Evolutionary conservation across 2,888 invertebrate species (phyloP).

Genomic region (Schizaphis graminum): DNA sequence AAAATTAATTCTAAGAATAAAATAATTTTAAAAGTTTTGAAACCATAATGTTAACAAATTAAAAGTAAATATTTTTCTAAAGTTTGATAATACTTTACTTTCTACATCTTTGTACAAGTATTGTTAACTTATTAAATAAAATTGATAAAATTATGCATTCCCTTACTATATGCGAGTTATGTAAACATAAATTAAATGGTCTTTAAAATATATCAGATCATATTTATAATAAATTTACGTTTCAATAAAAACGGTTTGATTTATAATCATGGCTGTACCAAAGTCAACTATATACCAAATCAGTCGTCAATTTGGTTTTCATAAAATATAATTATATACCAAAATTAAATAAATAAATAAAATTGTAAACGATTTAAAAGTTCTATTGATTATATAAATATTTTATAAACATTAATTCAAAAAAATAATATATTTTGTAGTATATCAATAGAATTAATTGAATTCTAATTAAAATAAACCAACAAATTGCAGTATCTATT

Average conservation of each 20-base stretch:
- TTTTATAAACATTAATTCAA: neutral
- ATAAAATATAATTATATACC: neutral
- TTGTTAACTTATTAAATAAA: neutral
- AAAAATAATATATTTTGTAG: neutral
- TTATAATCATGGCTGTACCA: neutral
- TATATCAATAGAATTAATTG: neutral
- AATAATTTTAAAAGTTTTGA: neutral
- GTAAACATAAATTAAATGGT: neutral
- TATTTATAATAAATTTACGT: neutral
- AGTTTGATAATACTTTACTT: neutral
- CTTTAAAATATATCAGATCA: neutral
- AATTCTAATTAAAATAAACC: neutral
- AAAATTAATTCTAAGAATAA: neutral
- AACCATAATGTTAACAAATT: neutral
- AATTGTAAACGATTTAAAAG: neutral
- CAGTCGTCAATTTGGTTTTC: neutral
- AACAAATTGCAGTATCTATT: neutral
- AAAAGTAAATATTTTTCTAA: slow-evolving; percentile 19
- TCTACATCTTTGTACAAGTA: neutral
- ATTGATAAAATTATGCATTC: neutral
- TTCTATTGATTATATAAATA: neutral
- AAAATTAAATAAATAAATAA: neutral
- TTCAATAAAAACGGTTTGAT: too few species aligned
- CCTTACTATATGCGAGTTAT: neutral
- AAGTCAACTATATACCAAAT: neutral